Evolutionary conservation across 2,888 invertebrate genomes (phyloP), one percentile per base, ranked within the genome.

Genomic region (Acleris laterana): DNA sequence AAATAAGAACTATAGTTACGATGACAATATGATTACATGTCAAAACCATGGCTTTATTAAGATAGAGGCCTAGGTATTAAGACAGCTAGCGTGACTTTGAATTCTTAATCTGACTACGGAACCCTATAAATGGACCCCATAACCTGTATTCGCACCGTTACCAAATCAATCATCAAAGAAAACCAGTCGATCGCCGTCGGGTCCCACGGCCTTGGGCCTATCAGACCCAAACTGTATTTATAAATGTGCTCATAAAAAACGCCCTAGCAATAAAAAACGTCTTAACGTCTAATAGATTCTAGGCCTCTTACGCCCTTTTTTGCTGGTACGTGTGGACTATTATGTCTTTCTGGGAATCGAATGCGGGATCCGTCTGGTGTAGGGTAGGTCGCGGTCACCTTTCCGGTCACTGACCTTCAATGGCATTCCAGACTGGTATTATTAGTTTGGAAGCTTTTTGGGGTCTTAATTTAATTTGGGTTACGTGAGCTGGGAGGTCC

Each of bases 361-460:
- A 65, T 49, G 48, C 48, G 11, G 63, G 50, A 56, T 42, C 13
- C 17, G 63, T 28, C 49, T 60, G 52, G 32, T 49, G 32, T 65
- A 56, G 61, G 65, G 61, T 56, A 65, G 65, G 65, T 65, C 61
- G 56, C 50, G 65, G 61, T 25, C 65, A 65, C 65, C 65, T 65
- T 61, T 61, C 5, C 1, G 50, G 53, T 60, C 60, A 16, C 42
- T 64, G 19, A 65, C 42, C 60, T 55, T 38, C 6, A 25, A 25
- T 38, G 38, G 59, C 22, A 60, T 60, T 55, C 44, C 56, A 51
- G 65, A 61, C 49, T 44, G 28, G 16, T 55, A 51, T 62, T 63
- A 63, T 59, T 63, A 28, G 7, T 22, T 50, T 55, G 62, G 6
- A 19, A 49, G 42, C 20, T 16, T 19, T 38, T 55, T 42, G 42